Percentiles rank a stretch among this genome's conserved stretches.
phyloP scores from a whole-genome alignment of 1,140 invertebrate genomes.

The Ylistrum balloti region DNA sequence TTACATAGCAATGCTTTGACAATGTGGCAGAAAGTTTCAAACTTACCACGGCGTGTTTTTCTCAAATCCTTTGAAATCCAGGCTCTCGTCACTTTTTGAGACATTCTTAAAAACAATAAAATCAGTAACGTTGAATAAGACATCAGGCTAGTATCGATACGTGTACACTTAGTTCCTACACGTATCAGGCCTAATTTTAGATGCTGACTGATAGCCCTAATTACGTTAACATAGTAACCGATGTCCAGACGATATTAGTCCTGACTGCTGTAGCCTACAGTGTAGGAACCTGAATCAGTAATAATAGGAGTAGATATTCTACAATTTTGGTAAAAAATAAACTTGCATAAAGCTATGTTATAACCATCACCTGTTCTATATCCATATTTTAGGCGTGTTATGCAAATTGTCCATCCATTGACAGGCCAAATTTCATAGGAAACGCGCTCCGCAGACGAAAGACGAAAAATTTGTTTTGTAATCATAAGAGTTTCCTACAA shows the following conservation, averaged over 20 bases:
- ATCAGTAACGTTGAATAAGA: neutral
- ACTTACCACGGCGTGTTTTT: neutral
- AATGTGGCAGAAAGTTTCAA: neutral
- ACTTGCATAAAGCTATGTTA: neutral
- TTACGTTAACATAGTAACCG: too few relatives aligned
- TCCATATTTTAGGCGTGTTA: neutral
- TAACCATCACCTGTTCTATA: neutral
- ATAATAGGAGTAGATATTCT: too few relatives aligned
- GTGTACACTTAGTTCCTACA: too few relatives aligned
- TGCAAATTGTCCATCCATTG: neutral
- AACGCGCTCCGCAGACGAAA: conserved; percentile 31
- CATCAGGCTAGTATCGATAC: too few relatives aligned
- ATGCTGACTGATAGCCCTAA: too few relatives aligned
- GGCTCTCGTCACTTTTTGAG: neutral
- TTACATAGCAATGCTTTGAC: too few relatives aligned
- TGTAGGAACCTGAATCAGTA: too few relatives aligned
- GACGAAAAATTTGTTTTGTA: neutral
- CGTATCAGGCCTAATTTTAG: too few relatives aligned
- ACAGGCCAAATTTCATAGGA: neutral
- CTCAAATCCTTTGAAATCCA: neutral
- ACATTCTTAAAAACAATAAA: conserved; percentile 8
- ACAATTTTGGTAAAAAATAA: too few relatives aligned
- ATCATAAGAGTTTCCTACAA: neutral
- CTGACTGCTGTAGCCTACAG: too few relatives aligned
- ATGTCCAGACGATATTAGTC: too few relatives aligned